phyloP scores from a whole-genome alignment of 2,113 vertebrate genomes.

The Gallinago jamesoni region DNA sequence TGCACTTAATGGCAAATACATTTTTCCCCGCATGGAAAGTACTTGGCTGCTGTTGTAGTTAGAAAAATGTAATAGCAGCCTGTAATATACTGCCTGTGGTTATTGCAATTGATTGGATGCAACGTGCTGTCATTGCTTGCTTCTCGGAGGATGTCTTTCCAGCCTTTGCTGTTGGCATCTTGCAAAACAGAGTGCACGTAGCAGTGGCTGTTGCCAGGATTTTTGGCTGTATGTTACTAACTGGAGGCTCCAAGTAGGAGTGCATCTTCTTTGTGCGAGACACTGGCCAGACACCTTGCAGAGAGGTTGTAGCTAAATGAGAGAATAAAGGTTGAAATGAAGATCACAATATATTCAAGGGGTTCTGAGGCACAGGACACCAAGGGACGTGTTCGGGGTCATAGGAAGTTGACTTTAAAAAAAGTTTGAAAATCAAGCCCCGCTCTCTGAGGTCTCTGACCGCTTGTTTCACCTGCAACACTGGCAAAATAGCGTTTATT shows the following conservation, averaged over 20 bases:
- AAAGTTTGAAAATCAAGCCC: neutral
- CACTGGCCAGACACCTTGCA: neutral
- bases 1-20: neutral
- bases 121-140: fast-evolving
- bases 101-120: neutral
- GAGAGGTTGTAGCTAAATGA: neutral
- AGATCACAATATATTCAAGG: neutral
- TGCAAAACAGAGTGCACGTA: neutral
- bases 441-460: neutral
- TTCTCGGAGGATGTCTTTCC: neutral
- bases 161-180: neutral
- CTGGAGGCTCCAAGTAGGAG: neutral
- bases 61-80: neutral
- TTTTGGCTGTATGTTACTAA: neutral
- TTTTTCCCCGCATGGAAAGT: neutral
- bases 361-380: neutral
- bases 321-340: neutral
- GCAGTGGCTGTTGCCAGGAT: neutral
- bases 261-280: neutral
- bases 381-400: fast-evolving
- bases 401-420: neutral
- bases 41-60: neutral
- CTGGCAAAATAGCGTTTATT: neutral
- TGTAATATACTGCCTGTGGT: neutral
- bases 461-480: neutral